These are phyloP conservation scores for Aricia artaxerxes DNA, from an alignment of 2,888 invertebrate genomes.

Conservation along the genomic window DNA sequence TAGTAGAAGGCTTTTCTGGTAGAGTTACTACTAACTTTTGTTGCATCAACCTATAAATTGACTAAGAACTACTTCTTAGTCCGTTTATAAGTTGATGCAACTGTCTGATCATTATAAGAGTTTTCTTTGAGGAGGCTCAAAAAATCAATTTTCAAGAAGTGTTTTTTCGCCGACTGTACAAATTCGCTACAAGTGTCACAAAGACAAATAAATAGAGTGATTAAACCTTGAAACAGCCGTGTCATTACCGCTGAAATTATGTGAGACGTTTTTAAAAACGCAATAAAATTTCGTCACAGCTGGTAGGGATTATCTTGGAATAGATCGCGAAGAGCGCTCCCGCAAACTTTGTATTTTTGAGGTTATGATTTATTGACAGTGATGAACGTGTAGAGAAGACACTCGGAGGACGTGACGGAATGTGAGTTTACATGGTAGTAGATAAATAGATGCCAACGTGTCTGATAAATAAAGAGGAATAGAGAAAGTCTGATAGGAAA, in stretches of 20 bases:
- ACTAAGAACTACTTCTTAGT: no score
- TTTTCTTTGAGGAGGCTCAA: no score
- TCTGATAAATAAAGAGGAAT: not conserved
- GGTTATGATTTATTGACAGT: constrained; percentile 65
- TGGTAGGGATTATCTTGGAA: constrained; percentile 54
- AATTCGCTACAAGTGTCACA: not conserved
- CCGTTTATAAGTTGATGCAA: no score
- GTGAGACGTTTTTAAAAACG: constrained; percentile 9
- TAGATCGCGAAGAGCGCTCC: constrained; percentile 66
- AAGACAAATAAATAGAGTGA: not conserved
- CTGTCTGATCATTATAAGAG: no score
- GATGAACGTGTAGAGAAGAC: constrained; percentile 46
- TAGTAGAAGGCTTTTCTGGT: no score
- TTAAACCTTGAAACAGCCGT: not conserved
- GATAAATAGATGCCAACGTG: not conserved
- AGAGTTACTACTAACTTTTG: no score
- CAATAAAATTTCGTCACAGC: constrained; percentile 41
- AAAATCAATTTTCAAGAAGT: no score
- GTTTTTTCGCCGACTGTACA: no score
- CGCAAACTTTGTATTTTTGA: constrained; percentile 70
- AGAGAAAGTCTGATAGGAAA: not conserved
- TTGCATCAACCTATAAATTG: no score
- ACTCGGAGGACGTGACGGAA: not conserved
- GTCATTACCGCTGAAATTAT: not conserved
- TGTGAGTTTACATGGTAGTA: not conserved